Evolutionary conservation across 1,140 invertebrate genomes (phyloP).

Genomic region (Chironomus tepperi): DNA sequence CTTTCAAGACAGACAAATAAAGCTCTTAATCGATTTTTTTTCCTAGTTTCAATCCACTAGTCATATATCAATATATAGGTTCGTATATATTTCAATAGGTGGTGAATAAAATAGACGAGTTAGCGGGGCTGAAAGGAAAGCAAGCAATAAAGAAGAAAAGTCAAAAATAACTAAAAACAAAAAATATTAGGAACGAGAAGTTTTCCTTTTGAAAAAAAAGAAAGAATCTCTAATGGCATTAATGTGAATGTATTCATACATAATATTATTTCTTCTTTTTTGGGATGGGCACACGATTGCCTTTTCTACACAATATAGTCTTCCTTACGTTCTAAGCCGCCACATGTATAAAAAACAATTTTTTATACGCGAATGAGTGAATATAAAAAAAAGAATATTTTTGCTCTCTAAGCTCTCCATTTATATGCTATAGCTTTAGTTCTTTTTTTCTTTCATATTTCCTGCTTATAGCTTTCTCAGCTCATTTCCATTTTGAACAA

Average conservation of each 20-base stretch:
- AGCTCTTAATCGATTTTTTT: not conserved
- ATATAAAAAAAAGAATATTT: slow-evolving; percentile 4
- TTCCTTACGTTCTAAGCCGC: not conserved
- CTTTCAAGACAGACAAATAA: not conserved
- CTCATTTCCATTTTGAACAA: no score
- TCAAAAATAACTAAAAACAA: not conserved
- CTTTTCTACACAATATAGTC: not conserved
- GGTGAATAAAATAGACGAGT: no score
- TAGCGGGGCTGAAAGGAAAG: no score
- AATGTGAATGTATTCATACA: slow-evolving; percentile 8
- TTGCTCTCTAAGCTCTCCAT: not conserved
- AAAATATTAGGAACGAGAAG: not conserved
- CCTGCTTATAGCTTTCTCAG: no score
- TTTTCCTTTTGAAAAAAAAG: not conserved
- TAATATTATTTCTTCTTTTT: not conserved
- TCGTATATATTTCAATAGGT: no score
- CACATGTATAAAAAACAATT: not conserved
- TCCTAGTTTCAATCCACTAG: not conserved
- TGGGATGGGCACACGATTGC: not conserved
- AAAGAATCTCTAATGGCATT: slow-evolving; percentile 9
- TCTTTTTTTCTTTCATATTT: not conserved
- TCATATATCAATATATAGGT: no score
- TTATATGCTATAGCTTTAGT: not conserved
- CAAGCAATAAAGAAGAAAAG: no score
- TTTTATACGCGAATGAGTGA: not conserved